These are phyloP conservation scores for Platysternon megacephalum DNA, from an alignment of 2,113 vertebrate genomes.

Conservation along the genomic window DNA sequence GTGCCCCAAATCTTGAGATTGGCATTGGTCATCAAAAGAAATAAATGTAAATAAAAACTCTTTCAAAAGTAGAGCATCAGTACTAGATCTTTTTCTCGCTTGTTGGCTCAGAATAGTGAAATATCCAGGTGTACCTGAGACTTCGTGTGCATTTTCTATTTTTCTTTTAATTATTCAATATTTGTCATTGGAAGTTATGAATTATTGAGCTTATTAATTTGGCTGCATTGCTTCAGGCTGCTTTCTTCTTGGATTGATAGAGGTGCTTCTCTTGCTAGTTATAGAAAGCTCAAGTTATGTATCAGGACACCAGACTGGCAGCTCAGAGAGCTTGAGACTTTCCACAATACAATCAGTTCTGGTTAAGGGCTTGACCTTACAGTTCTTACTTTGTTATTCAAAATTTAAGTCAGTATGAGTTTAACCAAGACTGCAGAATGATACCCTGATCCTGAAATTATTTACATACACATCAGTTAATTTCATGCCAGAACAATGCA, in stretches of 20 bases:
- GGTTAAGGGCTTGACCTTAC: not conserved
- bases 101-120: not conserved
- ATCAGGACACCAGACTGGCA: not conserved
- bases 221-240: not conserved
- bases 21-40: not conserved
- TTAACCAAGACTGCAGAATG: not conserved
- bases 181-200: not conserved
- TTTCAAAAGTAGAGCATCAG: not conserved
- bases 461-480: not conserved
- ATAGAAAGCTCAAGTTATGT: not conserved
- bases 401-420: too few relatives aligned
- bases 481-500: not conserved
- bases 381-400: not conserved
- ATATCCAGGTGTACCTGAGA: not conserved
- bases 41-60: slow-evolving; percentile 3
- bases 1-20: not conserved
- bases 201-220: not conserved
- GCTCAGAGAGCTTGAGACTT: not conserved
- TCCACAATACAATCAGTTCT: not conserved
- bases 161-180: slow-evolving; percentile 1
- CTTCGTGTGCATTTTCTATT: not conserved
- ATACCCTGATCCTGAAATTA: not conserved
- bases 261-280: not conserved
- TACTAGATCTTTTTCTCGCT: not conserved
- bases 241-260: not conserved